Base-by-base conservation (phyloP, 2,113 vertebrate genomes). In the Psittacus erithacus region DNA sequence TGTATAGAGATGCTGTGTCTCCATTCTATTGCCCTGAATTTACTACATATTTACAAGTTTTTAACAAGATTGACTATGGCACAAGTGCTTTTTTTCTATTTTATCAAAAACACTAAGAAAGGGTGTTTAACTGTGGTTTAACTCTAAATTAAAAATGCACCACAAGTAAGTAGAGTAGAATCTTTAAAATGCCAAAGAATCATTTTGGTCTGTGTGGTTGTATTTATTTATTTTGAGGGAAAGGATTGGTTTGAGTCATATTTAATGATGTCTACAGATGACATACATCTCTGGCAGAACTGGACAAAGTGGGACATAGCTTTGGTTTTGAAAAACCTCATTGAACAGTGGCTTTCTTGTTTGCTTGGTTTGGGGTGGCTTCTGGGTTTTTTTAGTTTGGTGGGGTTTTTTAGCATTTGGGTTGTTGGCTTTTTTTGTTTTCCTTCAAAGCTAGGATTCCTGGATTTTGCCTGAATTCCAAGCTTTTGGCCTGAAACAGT, bases 311-410 rank as follows among this genome's bases (percentile, higher is more conserved):
- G 52, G 92, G 68, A 92, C 88, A 93, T 41, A 90, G 76, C 69
- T 93, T 75, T 92, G 93, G 82, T 86, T 96, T 97, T 82, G 50
- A 63, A 88, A 96, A 96, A 81, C 85, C 95, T 94, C 88, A 70
- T 43, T 86, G 68, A 94, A 94, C 94, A 93, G 53, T 71, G 60
- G 43, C 46, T 95, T 90, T 82, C 94, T 86, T 96, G 86, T 94
- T 92, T 77, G 79, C 68, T 88, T 88, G 53, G 39, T 70, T 88
- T 86, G 53, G 59, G 79, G 33, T 90, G 62, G 82, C 85, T 95
- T 87, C 33, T 71, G 55, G 17, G 6, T 7, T 25, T 63, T 87
- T 93, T 88, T 71, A 62, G 23, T 17, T 60, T 38, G n/a, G n/a
- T 38, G 9, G 14, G 7, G 10, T 25, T 62, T 63, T 39, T 63